These are phyloP conservation scores for Corapipo altera DNA, from an alignment of 2,113 vertebrate species.

Conservation along the genomic window DNA sequence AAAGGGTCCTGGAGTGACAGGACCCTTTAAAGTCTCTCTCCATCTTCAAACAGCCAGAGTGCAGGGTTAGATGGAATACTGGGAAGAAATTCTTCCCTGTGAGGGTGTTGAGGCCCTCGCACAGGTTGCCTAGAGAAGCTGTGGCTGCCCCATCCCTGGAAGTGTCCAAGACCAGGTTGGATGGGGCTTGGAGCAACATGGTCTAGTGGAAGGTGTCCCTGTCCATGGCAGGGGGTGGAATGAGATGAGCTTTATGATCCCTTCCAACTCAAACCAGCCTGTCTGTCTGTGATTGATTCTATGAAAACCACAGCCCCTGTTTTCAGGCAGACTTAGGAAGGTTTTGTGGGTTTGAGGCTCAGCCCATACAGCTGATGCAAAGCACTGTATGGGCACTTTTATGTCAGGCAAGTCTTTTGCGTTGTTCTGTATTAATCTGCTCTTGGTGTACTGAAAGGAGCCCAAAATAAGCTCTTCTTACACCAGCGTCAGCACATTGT, in stretches of 20 bases:
- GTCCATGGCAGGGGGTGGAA: rapidly evolving
- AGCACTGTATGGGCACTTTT: neutral
- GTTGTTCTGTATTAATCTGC: neutral
- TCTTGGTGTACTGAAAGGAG: neutral
- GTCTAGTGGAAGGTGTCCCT: neutral
- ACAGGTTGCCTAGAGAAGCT: neutral
- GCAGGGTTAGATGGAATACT: neutral
- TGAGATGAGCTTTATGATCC: neutral
- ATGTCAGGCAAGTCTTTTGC: neutral
- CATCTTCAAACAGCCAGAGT: neutral
- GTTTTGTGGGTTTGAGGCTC: neutral
- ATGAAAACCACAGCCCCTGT: neutral
- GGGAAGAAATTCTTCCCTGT: neutral
- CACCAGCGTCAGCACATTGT: conserved; percentile 4
- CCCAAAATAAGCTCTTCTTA: neutral
- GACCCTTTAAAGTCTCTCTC: too few relatives aligned
- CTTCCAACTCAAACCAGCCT: neutral
- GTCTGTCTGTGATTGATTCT: neutral
- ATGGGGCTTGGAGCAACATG: neutral
- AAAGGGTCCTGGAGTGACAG: neutral
- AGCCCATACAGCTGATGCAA: neutral
- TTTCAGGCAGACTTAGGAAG: neutral
- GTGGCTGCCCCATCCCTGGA: neutral
- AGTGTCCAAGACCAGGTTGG: neutral
- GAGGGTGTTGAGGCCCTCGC: neutral